A percentile compares a stretch with the other conserved stretches of the same genome.
Evolutionary conservation across 1,140 invertebrate species (phyloP).

Genomic region (Lamellibrachia luymesi): DNA sequence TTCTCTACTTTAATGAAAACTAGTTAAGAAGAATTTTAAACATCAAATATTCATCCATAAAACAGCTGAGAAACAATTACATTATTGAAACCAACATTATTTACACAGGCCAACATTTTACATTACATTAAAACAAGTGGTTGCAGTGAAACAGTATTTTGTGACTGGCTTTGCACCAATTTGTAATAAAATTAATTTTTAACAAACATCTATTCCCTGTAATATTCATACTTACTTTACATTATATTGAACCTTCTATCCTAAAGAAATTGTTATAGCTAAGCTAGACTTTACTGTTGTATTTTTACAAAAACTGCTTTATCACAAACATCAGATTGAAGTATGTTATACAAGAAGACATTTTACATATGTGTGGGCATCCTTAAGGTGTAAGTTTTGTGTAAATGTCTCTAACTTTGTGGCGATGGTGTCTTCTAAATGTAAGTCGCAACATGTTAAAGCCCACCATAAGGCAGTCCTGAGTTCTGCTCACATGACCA

Average conservation of each 20-base stretch:
- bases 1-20: neutral
- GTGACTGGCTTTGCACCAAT: too few relatives aligned
- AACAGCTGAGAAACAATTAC: neutral
- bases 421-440: neutral
- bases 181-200: neutral
- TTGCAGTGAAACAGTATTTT: neutral
- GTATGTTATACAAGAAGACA: neutral
- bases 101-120: neutral
- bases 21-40: neutral
- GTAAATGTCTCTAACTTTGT: constrained; percentile 1
- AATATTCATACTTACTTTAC: neutral
- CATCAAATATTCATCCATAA: neutral
- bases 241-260: neutral
- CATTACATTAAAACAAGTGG: neutral
- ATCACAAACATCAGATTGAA: neutral
- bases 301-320: neutral
- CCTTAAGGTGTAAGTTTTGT: neutral
- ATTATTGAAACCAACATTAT: neutral
- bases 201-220: neutral
- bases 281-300: neutral
- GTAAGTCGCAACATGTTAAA: neutral
- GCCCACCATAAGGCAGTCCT: neutral
- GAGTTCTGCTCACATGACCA: neutral
- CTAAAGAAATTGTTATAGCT: neutral
- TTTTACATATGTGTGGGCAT: constrained; percentile 12